phyloP scores from a whole-genome alignment of 1,140 invertebrate species.

The Mactra quadrangularis region DNA sequence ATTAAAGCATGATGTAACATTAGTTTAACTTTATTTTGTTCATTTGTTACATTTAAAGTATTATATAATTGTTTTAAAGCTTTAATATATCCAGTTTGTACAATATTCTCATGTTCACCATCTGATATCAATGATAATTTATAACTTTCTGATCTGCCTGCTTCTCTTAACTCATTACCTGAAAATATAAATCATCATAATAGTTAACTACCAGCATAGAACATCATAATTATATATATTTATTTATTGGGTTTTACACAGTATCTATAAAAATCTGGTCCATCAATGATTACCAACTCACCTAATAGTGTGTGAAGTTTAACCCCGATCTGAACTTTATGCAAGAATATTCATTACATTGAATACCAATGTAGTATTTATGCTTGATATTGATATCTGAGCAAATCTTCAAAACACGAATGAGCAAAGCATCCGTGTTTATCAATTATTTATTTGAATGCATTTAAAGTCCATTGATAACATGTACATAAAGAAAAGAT shows the following conservation, averaged over 20 bases:
- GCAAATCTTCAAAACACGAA: not conserved
- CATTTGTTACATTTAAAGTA: slow-evolving; percentile 60
- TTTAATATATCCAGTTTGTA: slow-evolving; percentile 32
- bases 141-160: slow-evolving; percentile 34
- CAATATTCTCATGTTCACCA: slow-evolving; percentile 58
- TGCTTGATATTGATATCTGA: not conserved
- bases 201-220: not conserved
- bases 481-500: too few species aligned
- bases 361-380: too few species aligned
- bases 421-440: too few species aligned
- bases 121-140: slow-evolving; percentile 43
- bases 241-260: not conserved
- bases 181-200: slow-evolving; percentile 32
- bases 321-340: not conserved
- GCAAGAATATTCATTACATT: too few species aligned
- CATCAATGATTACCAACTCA: too few species aligned
- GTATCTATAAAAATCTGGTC: not conserved
- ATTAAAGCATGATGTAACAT: slow-evolving; percentile 61
- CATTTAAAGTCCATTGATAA: too few species aligned
- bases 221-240: not conserved
- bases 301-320: too few species aligned
- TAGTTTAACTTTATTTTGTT: slow-evolving; percentile 59
- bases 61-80: slow-evolving; percentile 58
- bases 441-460: too few species aligned
- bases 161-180: slow-evolving; percentile 58